Evolutionary conservation across 1,140 invertebrate genomes (phyloP).

Genomic region (Hyphantria cunea): DNA sequence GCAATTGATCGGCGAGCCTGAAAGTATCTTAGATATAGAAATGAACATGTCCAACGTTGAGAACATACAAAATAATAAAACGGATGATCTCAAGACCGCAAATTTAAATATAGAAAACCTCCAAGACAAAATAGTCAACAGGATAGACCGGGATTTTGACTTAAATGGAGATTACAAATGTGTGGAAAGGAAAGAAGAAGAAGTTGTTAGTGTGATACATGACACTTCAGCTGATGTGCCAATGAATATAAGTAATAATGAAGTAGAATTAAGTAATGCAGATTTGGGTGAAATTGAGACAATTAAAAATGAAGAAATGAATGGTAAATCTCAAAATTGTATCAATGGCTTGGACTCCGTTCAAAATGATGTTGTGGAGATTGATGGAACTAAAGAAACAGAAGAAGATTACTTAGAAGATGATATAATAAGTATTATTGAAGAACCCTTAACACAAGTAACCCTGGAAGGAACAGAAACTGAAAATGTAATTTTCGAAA

Average conservation of each 20-base stretch:
- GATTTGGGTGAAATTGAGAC: background rate
- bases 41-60: constrained; percentile 57
- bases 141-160: constrained; percentile 43
- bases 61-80: constrained; percentile 48
- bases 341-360: background rate
- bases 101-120: constrained; percentile 38
- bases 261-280: constrained; percentile 4
- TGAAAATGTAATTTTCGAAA: too few species aligned
- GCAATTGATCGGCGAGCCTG: constrained; percentile 70
- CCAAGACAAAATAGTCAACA: constrained; percentile 27
- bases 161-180: background rate
- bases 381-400: background rate
- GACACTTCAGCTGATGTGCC: background rate
- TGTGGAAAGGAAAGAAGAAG: too few species aligned
- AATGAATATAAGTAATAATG: constrained; percentile 6
- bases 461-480: too few species aligned
- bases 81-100: constrained; percentile 14
- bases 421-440: constrained; percentile 4
- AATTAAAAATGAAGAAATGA: constrained; percentile 9
- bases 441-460: background rate
- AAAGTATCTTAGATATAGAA: constrained; percentile 49
- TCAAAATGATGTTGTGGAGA: background rate
- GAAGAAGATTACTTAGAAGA: constrained; percentile 9
- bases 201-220: background rate
- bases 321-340: background rate